phyloP scores from a whole-genome alignment of 1,140 invertebrate genomes.

The Drosophila aff. region DNA sequence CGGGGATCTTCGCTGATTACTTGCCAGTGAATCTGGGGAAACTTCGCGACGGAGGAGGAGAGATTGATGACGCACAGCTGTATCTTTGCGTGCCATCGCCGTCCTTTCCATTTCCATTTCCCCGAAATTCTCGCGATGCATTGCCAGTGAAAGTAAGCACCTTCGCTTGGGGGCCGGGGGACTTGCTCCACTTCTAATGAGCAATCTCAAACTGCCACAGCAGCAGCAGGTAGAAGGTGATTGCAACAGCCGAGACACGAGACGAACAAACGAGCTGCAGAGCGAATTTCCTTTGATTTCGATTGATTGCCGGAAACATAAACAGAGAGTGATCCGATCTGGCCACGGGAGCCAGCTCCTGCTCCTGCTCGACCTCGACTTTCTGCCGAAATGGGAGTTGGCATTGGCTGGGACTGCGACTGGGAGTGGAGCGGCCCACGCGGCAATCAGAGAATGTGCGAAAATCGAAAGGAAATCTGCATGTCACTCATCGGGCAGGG shows the following conservation, averaged over 20 bases:
- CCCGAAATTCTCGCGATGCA: slow-evolving; percentile 36
- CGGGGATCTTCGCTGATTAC: slow-evolving; percentile 11
- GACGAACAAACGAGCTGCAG: slow-evolving; percentile 39
- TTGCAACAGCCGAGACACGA: slow-evolving; percentile 60
- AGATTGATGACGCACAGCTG: slow-evolving; percentile 43
- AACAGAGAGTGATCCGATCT: slow-evolving; percentile 46
- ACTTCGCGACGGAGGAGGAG: not conserved
- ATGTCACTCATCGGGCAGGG: slow-evolving; percentile 73
- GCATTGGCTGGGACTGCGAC: slow-evolving; percentile 7
- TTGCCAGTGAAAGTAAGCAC: slow-evolving; percentile 66
- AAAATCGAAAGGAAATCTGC: slow-evolving; percentile 81
- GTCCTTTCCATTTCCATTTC: slow-evolving; percentile 50
- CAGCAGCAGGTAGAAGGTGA: slow-evolving; percentile 22
- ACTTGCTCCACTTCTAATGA: slow-evolving; percentile 58
- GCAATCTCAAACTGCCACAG: slow-evolving; percentile 18
- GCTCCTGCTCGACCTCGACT: slow-evolving; percentile 47
- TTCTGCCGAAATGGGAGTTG: slow-evolving; percentile 18
- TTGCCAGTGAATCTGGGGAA: slow-evolving; percentile 13
- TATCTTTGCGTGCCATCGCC: slow-evolving; percentile 47
- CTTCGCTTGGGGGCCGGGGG: slow-evolving; percentile 1
- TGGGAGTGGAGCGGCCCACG: slow-evolving; percentile 36
- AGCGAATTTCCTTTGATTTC: slow-evolving; percentile 57
- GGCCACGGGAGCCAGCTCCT: slow-evolving; percentile 19
- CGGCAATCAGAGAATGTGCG: slow-evolving; percentile 73
- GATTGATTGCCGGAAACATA: slow-evolving; percentile 80